Conservation (phyloP, 2,113 vertebrate genomes). For the Indicator maculatus region DNA sequence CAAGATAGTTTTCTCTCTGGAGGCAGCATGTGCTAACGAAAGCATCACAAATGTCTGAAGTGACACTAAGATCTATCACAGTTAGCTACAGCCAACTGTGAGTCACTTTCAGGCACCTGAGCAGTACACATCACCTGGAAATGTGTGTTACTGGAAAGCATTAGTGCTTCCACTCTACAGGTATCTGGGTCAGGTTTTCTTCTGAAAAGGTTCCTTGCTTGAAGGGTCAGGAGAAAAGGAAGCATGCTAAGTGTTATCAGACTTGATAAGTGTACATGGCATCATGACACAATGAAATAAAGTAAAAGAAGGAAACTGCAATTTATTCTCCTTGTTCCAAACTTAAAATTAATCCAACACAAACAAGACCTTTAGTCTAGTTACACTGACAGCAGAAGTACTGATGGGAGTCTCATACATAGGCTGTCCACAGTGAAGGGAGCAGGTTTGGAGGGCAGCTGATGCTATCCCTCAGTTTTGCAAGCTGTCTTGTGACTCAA, state of each 20-base stretch:
- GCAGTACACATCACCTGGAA: neutral
- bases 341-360: neutral
- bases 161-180: neutral
- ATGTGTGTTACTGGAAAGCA: neutral
- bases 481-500: neutral
- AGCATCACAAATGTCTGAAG: neutral
- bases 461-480: neutral
- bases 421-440: neutral
- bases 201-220: neutral
- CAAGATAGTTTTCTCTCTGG: neutral
- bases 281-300: neutral
- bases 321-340: neutral
- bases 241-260: neutral
- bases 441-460: neutral
- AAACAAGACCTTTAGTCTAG: neutral
- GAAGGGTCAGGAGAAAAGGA: neutral
- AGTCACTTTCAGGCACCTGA: neutral
- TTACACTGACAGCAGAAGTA: neutral
- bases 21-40: neutral
- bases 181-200: neutral
- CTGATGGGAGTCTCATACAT: neutral
- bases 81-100: neutral
- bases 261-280: neutral
- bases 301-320: neutral
- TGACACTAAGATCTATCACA: neutral